A percentile compares a stretch with the other conserved stretches of the same genome.
phyloP scores from a whole-genome alignment of 2,113 vertebrate genomes.

The Chloropsis cyanopogon region DNA sequence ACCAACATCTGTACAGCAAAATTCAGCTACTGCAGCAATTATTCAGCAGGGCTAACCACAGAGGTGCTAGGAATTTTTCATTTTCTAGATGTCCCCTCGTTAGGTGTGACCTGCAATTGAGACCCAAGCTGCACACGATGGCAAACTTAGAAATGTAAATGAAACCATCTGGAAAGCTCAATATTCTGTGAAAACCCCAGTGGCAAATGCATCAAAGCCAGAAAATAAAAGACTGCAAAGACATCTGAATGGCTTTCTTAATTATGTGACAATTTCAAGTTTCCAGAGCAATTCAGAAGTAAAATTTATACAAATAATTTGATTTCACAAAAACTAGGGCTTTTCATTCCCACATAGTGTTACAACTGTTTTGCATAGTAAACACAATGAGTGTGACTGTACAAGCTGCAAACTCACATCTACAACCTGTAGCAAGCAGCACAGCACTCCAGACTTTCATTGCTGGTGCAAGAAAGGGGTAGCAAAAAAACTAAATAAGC shows the following conservation, averaged over 20 bases:
- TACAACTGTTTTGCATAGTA: neutral
- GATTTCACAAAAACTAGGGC: neutral
- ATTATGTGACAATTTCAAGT: conserved; percentile 6
- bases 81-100: neutral
- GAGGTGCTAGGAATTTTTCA: neutral
- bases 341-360: neutral
- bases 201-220: conserved; percentile 30
- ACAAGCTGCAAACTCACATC: neutral
- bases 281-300: conserved; percentile 26
- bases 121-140: neutral
- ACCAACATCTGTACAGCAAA: conserved; percentile 46
- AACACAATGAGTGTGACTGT: neutral
- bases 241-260: conserved; percentile 14
- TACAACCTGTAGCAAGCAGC: neutral
- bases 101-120: neutral
- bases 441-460: neutral
- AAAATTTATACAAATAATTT: neutral
- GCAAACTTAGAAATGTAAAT: neutral
- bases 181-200: conserved; percentile 22
- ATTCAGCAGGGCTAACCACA: neutral
- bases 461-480: neutral
- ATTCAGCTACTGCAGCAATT: conserved; percentile 25
- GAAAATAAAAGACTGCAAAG: conserved; percentile 30
- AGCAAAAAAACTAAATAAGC: neutral
- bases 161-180: conserved; percentile 34